Base-by-base conservation (phyloP, 2,888 invertebrate genomes). In the Drosophila nr. medialis region DNA sequence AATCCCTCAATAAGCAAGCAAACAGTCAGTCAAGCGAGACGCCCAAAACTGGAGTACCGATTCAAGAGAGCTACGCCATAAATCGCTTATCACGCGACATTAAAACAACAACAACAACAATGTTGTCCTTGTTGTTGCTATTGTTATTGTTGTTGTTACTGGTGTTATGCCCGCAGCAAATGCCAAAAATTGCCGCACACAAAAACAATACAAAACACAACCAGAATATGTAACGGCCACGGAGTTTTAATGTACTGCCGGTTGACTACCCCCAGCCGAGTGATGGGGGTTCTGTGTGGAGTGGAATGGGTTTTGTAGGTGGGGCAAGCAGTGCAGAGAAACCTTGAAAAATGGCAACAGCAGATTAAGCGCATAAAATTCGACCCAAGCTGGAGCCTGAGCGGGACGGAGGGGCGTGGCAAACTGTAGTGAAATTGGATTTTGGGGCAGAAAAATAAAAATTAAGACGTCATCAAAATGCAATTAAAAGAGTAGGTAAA, bases 401-500 rank as follows among this genome's bases (percentile, higher is more conserved):
- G 50, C 45, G 50, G 27, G 45, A 34, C n/a, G 49, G 2, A n/a
- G 45, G 18, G 53, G 40, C 24, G 48, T 40, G 71, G 55, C 49
- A 58, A 58, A 51, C 53, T 49, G 60, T 45, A 66, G 65, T 54
- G 54, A 80, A 77, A 81, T 83, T 83, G 75, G 82, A 73, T 75
- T 72, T 72, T 48, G 60, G 51, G 59, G 49, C 40, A 60, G 36
- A 70, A 71, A 81, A 84, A 86, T 89, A 86, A 89, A 89, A 86
- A 86, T 86, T 86, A 86, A 86, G 88, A 87, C 87, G 86, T 89
- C 86, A 86, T 89, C 86, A 89, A 89, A 87, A 86, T 85, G 86
- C 89, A 89, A 86, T 86, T 89, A 86, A 86, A 85, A 88, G 79
- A 77, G 87, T 85, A 82, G 83, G 80, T 85, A 89, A 84, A 89